A percentile compares a stretch with the other conserved stretches of the same genome.
phyloP scores from a whole-genome alignment of 1,140 invertebrate species.

The Drosophila virilis region DNA sequence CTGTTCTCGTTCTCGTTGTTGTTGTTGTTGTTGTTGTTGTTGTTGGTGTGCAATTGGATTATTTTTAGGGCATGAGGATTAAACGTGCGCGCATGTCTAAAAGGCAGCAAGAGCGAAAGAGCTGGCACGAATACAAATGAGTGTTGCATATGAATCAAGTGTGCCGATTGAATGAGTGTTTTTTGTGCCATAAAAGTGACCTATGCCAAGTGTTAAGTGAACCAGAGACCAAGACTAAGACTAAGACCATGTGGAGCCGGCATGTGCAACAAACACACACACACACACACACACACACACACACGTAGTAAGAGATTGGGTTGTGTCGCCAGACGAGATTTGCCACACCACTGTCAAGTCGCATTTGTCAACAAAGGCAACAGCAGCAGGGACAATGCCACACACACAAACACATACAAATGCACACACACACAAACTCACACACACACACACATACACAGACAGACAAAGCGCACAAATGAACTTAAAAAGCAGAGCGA shows the following conservation, averaged over 20 bases:
- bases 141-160: constrained; percentile 1
- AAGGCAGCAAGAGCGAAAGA: constrained; percentile 4
- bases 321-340: constrained; percentile 69
- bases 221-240: constrained; percentile 3
- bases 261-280: constrained; percentile 28
- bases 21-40: constrained; percentile 17
- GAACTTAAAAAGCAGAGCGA: constrained; percentile 83
- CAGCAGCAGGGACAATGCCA: constrained; percentile 25
- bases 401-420: constrained; percentile 6
- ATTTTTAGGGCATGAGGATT: constrained; percentile 36
- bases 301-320: constrained; percentile 16
- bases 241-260: constrained; percentile 37
- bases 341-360: constrained; percentile 82
- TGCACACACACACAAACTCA: constrained; percentile 15
- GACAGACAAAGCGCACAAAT: constrained; percentile 70
- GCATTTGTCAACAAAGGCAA: constrained; percentile 79
- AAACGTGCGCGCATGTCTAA: constrained; percentile 45
- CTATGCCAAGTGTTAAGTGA: constrained; percentile 41
- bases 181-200: constrained; percentile 35
- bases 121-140: neutral
- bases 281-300: constrained; percentile 8
- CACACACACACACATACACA: constrained; percentile 11
- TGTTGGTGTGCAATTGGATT: constrained; percentile 50
- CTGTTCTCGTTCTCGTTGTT: neutral
- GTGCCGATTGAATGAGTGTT: constrained; percentile 16